Conservation (phyloP, 1,140 invertebrate genomes). For the Brachystomella parvula region DNA sequence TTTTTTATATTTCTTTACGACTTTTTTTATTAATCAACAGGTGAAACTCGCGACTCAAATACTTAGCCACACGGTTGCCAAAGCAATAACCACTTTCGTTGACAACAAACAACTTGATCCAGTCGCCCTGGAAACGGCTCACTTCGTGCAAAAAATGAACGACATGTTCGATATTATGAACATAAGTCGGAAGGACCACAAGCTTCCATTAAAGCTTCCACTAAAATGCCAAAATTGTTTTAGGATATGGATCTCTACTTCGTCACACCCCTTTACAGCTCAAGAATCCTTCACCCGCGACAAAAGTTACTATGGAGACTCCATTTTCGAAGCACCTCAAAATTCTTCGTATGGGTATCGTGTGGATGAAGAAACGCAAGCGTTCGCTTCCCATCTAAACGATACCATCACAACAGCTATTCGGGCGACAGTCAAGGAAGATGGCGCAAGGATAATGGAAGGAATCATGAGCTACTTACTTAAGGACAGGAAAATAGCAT, state of each 20-base stretch:
- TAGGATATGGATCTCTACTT: background rate
- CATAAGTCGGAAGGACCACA: background rate
- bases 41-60: slow-evolving; percentile 24
- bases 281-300: background rate
- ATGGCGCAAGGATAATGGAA: background rate
- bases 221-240: background rate
- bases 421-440: background rate
- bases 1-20: no score
- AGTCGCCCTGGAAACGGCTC: slow-evolving; percentile 17
- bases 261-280: background rate
- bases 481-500: background rate
- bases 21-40: no score
- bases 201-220: background rate
- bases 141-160: slow-evolving; percentile 23
- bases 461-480: background rate
- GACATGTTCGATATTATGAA: slow-evolving; percentile 27
- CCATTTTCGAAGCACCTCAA: background rate
- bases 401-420: background rate
- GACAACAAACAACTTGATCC: background rate
- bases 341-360: background rate
- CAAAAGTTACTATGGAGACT: background rate
- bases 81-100: slow-evolving; percentile 16
- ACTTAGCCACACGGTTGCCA: slow-evolving; percentile 15
- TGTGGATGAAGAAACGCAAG: background rate
- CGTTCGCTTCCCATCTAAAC: background rate